These are phyloP conservation scores for Portevinia maculata DNA, from an alignment of 2,888 invertebrate species.

Conservation along the genomic window DNA sequence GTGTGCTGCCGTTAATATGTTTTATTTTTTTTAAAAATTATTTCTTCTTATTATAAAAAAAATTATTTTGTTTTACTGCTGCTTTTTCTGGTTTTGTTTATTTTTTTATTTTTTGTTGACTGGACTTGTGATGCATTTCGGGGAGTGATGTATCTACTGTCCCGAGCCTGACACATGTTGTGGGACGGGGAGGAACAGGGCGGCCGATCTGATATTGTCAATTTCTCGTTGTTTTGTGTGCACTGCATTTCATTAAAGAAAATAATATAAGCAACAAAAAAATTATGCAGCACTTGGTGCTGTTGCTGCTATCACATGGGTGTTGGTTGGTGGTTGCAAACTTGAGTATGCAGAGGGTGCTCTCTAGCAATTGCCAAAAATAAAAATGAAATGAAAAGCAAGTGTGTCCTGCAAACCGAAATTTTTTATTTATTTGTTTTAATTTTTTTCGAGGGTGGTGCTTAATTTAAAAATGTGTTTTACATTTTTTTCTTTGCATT, in stretches of 20 bases:
- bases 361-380: constrained; percentile 64
- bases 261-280: constrained; percentile 67
- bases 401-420: constrained; percentile 68
- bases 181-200: too few species aligned
- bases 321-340: constrained; percentile 32
- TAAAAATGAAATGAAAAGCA: constrained; percentile 56
- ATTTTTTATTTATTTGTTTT: constrained; percentile 17
- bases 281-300: constrained; percentile 67
- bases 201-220: constrained; percentile 66
- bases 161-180: constrained; percentile 26
- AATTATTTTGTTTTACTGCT: constrained; percentile 28
- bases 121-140: constrained; percentile 63
- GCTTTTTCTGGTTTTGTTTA: constrained; percentile 20
- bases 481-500: constrained; percentile 58
- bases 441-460: constrained; percentile 59
- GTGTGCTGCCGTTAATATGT: constrained; percentile 58
- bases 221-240: constrained; percentile 69
- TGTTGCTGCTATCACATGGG: constrained; percentile 35
- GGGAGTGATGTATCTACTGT: constrained; percentile 45
- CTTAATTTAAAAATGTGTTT: constrained; percentile 74
- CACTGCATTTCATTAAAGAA: constrained; percentile 71
- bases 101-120: constrained; percentile 62
- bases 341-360: constrained; percentile 12
- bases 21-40: constrained; percentile 59
- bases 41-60: constrained; percentile 56